Evolutionary conservation across 2,797 vertebrate genomes (phyloP).

Genomic region (Siniperca undulata): DNA sequence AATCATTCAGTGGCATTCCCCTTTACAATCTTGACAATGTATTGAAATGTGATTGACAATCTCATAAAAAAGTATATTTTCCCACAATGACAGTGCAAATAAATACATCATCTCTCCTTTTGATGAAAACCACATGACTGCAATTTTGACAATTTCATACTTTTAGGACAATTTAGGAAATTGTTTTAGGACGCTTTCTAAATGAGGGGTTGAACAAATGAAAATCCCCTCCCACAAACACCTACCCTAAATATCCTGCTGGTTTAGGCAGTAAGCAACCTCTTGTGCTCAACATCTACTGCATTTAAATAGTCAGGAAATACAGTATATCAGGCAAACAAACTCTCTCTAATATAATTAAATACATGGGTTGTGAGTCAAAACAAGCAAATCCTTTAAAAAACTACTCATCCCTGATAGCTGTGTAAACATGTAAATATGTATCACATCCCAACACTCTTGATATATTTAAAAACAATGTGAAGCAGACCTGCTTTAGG

Average conservation of each 20-base stretch:
- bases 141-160: background rate
- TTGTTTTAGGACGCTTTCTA: background rate
- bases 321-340: background rate
- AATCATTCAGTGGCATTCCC: background rate
- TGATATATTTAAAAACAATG: background rate
- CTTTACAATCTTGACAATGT: background rate
- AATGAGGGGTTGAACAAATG: background rate
- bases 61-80: constrained; percentile 17
- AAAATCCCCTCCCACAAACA: too few species aligned
- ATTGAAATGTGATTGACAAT: constrained; percentile 31
- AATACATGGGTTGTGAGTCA: background rate
- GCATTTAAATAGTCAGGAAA: background rate
- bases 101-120: background rate
- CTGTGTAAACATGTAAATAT: background rate
- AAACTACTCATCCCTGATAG: background rate
- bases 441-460: background rate
- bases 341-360: background rate
- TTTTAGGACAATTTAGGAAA: too few species aligned
- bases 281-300: background rate
- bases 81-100: constrained; percentile 22
- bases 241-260: background rate
- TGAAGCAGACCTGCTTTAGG: background rate
- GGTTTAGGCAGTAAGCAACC: background rate
- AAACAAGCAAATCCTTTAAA: background rate
- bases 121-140: background rate